Conservation (phyloP, 1,140 invertebrate species). For the Dolichoris vasculosae region DNA sequence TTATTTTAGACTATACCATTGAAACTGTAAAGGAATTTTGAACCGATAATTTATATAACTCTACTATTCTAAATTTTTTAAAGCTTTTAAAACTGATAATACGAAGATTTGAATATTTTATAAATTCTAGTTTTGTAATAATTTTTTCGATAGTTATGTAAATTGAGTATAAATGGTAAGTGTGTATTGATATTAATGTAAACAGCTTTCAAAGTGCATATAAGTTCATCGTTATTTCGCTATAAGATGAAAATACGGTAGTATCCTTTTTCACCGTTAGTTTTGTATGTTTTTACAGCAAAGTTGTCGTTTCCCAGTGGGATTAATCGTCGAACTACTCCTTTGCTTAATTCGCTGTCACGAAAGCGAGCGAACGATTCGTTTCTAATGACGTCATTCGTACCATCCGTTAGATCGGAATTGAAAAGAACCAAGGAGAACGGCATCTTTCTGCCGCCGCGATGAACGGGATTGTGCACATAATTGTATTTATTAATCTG, state of each 20-base stretch:
- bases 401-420: conserved; percentile 54
- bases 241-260: neutral
- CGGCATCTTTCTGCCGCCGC: conserved; percentile 57
- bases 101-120: neutral
- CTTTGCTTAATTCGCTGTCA: conserved; percentile 42
- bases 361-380: conserved; percentile 19
- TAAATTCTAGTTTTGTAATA: neutral
- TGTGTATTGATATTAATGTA: neutral
- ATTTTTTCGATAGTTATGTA: neutral
- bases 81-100: neutral
- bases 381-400: conserved; percentile 51
- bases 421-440: conserved; percentile 65
- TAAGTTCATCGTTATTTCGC: neutral
- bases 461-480: neutral
- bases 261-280: neutral
- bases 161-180: neutral
- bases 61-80: no score
- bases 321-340: conserved; percentile 23
- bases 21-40: no score
- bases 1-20: no score
- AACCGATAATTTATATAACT: no score
- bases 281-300: neutral
- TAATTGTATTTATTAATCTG: conserved; percentile 56
- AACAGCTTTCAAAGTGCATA: neutral
- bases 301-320: neutral